phyloP scores from a whole-genome alignment of 2,113 vertebrate species.

The Seriola rivoliana region DNA sequence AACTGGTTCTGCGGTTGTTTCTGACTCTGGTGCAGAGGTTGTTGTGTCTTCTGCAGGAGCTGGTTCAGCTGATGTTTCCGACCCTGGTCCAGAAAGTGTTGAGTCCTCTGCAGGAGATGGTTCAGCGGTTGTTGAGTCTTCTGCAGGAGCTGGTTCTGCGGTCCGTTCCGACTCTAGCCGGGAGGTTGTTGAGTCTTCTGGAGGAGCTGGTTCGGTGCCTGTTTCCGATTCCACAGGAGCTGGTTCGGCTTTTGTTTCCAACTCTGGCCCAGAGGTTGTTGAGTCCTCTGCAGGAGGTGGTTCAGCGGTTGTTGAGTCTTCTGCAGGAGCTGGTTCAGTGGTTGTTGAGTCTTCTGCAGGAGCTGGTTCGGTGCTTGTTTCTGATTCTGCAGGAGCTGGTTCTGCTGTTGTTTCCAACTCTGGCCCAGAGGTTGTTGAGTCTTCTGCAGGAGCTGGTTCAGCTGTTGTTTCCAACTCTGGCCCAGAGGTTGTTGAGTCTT shows the following conservation, averaged over 20 bases:
- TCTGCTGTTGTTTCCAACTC: too few relatives aligned
- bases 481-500: background rate
- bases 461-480: background rate
- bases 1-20: background rate
- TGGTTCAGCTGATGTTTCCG: background rate
- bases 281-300: background rate
- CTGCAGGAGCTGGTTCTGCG: background rate
- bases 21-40: too few relatives aligned
- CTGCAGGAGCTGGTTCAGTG: background rate
- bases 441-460: background rate
- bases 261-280: background rate
- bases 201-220: background rate
- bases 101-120: background rate
- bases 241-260: background rate
- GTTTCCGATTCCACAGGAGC: background rate
- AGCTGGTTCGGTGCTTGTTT: too few relatives aligned
- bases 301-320: background rate
- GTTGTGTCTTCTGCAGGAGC: background rate
- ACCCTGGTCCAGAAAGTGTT: too few relatives aligned
- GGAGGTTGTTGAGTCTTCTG: background rate
- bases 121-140: background rate
- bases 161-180: too few relatives aligned
- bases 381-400: too few relatives aligned
- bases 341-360: too few relatives aligned
- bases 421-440: too few relatives aligned